Evolutionary conservation across 2,113 vertebrate genomes (phyloP), one percentile per base, ranked within the genome.

Genomic region (Pomatostomus ruficeps): DNA sequence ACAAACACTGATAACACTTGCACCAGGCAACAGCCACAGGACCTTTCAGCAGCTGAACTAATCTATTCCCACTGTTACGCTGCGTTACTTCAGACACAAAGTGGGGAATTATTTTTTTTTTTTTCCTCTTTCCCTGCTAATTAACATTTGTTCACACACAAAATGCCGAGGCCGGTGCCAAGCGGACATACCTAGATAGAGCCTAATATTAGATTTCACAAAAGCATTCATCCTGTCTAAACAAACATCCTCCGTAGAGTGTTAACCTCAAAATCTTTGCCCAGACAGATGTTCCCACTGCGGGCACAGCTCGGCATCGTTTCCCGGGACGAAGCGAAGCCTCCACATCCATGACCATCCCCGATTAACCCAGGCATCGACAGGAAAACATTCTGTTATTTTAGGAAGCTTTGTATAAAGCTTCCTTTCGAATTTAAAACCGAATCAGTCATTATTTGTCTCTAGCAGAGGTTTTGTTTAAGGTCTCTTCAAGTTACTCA

Each of bases 131-230:
- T 22, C 59, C 57, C 72, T 33, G 89, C 79, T 97, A 97, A 97
- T 97, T 96, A 97, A 94, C 93, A 49, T 97, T 95, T 97, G 89
- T 96, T 94, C 82, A 19, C 88, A 1, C 70, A 94, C 93, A 91
- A 91, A 95, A 94, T 67, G 73, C 91, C 4, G 94, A 33, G 72
- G 71, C 78, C 10, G 25, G 72, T 92, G 96, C 96, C 97, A 97
- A 96, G 70, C 93, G 95, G 96, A 97, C 96, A 96, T 97, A 94
- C 95, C 97, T 96, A 96, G 96, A 96, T 95, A 91, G 78, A 95
- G 93, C 92, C 93, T 93, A 95, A 97, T 93, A 96, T 97, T 97
- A 94, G 94, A 95, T 97, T 97, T 92, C 93, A 92, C 95, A 94
- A 95, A 96, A 91, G 83, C 95, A 96, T 95, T 96, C 95, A 96